Base-by-base conservation (phyloP, 2,888 invertebrate genomes). In the Lasioglossum zephyrum region DNA sequence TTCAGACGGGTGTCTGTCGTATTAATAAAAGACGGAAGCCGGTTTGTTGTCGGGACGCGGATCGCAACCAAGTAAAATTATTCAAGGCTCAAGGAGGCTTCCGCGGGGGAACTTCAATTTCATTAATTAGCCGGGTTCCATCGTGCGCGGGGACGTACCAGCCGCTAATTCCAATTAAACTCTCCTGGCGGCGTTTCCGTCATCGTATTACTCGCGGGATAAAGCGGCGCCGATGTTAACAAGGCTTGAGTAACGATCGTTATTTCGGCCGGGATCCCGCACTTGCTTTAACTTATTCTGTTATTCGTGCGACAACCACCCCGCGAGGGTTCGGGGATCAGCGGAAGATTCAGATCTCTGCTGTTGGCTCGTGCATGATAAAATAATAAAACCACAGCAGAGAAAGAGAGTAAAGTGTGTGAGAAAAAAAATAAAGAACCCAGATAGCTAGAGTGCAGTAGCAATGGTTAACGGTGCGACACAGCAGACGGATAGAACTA, bases 401-500 rank as follows among this genome's bases (percentile, higher is more conserved):
- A 74, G n/a, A 36, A 53, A 70, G 57, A 63, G 2, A 82, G 26
- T 18, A n/a, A 72, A 1, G 49, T 57, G 39, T 13, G 44, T 11
- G 49, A 70, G 36, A 73, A 2, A 73, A 18, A n/a, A 36, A 36
- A 36, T 57, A 60, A 9, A 77, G 66, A 82, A 53, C 69, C 49
- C 18, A 82, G 63, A 85, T 66, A 87, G 89, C 85, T 26, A 63
- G 26, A 88, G 88, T 91, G 89, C 89, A 83, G 90, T 82, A 92
- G 92, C 88, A 79, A n/a, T 90, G 88, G 91, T 91, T 41, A 82
- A 87, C 89, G 92, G 92, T 94, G 94, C 93, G 92, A 94, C 92
- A 95, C 93, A 94, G 93, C 93, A 95, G 93, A 93, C 94, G 93
- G 93, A 95, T 93, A 94, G 91, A 94, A 93, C 93, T 94, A 92